Base-by-base conservation (phyloP, 2,113 vertebrate genomes). In the Hystrix cristata region DNA sequence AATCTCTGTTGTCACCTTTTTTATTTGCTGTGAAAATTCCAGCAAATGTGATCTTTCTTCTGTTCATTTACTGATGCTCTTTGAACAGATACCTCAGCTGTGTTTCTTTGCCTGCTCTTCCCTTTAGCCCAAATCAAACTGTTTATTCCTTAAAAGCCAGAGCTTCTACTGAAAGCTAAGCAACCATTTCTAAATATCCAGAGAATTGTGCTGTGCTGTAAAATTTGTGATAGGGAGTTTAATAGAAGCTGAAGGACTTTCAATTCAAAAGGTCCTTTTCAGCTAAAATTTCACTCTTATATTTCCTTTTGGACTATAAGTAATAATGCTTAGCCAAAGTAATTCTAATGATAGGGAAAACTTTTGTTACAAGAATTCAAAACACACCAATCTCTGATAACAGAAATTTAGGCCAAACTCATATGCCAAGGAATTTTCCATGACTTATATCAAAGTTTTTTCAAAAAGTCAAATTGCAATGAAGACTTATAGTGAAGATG, bases 61-160 rank as follows among this genome's bases (percentile, higher is more conserved):
- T 59, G 38, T 87, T 95, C 93, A 69, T 84, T 91, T 94, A 84
- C 79, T 72, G 18, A 60, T 81, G 57, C 15, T 84, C 62, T 95
- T 91, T 91, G 79, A 89, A 53, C 78, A 91, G 67, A 96, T 62
- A 25, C 6, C 31, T 79, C 87, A 93, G 87, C 86, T 96, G 64
- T 93, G 80, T 83, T 94, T 81, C 81, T 92, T 13, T 90, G 81
- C 51, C 57, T 95, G 23, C 29, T 96, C 34, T 87, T 90, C 48
- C 79, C 27, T 95, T 93, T 93, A 92, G 59, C 69, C 95, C 74
- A 93, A 90, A 96, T 97, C 79, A 96, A 91, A 59, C 46, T 89
- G 86, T 92, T 96, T 96, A 91, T 91, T 96, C 93, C 80, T 85
- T 95, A 64, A 95, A 95, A 93, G 64, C 62, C 67, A 91, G 87